A percentile compares a stretch with the other conserved stretches of the same genome.
phyloP scores from a whole-genome alignment of 2,888 invertebrate genomes.

The Helobdella robusta region DNA sequence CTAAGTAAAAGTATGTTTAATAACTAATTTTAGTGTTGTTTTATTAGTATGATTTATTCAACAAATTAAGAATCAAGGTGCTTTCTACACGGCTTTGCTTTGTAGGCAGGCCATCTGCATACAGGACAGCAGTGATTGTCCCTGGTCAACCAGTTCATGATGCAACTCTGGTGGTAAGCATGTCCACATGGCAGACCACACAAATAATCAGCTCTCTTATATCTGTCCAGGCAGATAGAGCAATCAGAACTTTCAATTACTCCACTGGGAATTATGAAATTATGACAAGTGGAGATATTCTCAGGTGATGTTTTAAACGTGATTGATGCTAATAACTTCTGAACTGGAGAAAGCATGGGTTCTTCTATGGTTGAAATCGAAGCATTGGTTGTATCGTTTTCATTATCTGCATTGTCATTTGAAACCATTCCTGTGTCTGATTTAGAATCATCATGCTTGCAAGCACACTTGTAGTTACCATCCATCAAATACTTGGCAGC shows the following conservation, averaged over 20 bases:
- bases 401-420: no score
- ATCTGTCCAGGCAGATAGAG: constrained; percentile 54
- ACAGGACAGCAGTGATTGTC: constrained; percentile 55
- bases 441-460: constrained; percentile 23
- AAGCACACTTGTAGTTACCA: constrained; percentile 38
- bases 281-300: neutral
- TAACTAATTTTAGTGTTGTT: no score
- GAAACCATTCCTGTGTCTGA: neutral
- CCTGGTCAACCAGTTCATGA: constrained; percentile 52
- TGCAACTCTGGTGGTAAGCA: constrained; percentile 53
- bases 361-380: neutral
- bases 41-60: no score
- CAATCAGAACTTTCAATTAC: constrained; percentile 50
- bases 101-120: constrained; percentile 55
- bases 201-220: constrained; percentile 44
- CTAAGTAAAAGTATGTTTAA: no score
- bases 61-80: constrained; percentile 33
- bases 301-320: no score
- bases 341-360: neutral
- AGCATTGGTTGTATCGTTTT: neutral
- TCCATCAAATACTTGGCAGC: constrained; percentile 37
- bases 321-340: no score
- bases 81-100: constrained; percentile 38
- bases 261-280: constrained; percentile 39
- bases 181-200: constrained; percentile 55